These are phyloP conservation scores for Ptychadena robeensis DNA, from an alignment of 2,797 vertebrate species.

Conservation along the genomic window DNA sequence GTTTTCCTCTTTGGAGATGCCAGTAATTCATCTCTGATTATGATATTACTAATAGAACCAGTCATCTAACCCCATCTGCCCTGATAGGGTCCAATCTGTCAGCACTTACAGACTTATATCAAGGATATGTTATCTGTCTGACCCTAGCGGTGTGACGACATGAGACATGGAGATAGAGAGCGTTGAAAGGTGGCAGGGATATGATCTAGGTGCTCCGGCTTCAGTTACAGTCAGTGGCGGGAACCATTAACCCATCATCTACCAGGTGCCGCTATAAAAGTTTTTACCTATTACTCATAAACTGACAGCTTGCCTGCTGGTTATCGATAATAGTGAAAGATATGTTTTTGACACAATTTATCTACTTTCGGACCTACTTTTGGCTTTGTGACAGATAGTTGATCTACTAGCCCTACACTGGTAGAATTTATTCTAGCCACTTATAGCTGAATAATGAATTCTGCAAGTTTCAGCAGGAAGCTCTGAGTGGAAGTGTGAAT, in stretches of 20 bases:
- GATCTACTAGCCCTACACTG: not conserved
- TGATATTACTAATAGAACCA: not conserved
- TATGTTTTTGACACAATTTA: not conserved
- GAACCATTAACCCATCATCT: slow-evolving; percentile 34
- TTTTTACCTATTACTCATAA: not conserved
- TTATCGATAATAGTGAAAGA: not conserved
- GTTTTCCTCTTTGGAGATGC: not conserved
- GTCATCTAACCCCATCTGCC: slow-evolving; percentile 27
- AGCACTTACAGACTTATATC: slow-evolving; percentile 29
- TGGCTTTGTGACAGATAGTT: not conserved
- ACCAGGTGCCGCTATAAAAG: not conserved
- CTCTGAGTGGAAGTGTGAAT: slow-evolving; percentile 31
- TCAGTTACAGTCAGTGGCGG: slow-evolving; percentile 49
- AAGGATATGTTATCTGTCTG: slow-evolving; percentile 54
- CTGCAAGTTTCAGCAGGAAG: not conserved
- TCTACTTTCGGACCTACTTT: not conserved
- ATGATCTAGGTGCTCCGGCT: slow-evolving; percentile 33
- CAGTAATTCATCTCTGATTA: not conserved
- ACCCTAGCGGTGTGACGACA: slow-evolving; percentile 42
- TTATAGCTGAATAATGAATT: slow-evolving; percentile 13
- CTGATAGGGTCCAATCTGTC: slow-evolving; percentile 47
- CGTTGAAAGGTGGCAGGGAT: slow-evolving; percentile 57
- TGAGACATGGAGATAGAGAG: slow-evolving; percentile 38
- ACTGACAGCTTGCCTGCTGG: not conserved
- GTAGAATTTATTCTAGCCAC: not conserved